These are phyloP conservation scores for Acanthopleura granulata DNA, from an alignment of 2,888 invertebrate genomes.

Conservation along the genomic window DNA sequence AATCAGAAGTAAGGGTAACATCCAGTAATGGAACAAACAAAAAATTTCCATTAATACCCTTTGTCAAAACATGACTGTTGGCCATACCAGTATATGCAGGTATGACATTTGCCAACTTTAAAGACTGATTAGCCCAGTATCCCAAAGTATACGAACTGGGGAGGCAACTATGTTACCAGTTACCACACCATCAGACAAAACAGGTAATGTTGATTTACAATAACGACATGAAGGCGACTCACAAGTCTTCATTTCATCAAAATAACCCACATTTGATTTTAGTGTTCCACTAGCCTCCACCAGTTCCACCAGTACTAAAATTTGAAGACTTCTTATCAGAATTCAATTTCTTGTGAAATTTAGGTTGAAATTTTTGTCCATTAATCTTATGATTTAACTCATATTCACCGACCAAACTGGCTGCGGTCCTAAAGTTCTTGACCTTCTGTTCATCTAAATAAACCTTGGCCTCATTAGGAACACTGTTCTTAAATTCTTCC, in stretches of 20 bases:
- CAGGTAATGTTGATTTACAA: no score
- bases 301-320: no score
- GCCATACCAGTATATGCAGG: not conserved
- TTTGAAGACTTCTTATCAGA: not conserved
- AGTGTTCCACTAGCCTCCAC: not conserved
- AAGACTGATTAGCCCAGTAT: constrained; percentile 19
- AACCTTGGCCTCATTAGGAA: not conserved
- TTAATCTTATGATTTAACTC: not conserved
- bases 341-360: no score
- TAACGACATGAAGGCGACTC: no score
- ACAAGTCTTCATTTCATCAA: not conserved
- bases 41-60: not conserved
- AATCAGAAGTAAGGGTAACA: constrained; percentile 8
- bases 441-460: not conserved
- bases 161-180: not conserved
- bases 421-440: not conserved
- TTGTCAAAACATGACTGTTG: no score
- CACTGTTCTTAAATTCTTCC: constrained; percentile 14
- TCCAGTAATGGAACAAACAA: not conserved
- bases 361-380: not conserved
- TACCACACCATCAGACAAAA: not conserved
- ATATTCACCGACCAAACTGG: not conserved
- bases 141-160: constrained; percentile 14
- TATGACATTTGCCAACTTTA: not conserved
- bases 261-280: not conserved